phyloP scores from a whole-genome alignment of 1,140 invertebrate genomes.

The Drosophila mayri region DNA sequence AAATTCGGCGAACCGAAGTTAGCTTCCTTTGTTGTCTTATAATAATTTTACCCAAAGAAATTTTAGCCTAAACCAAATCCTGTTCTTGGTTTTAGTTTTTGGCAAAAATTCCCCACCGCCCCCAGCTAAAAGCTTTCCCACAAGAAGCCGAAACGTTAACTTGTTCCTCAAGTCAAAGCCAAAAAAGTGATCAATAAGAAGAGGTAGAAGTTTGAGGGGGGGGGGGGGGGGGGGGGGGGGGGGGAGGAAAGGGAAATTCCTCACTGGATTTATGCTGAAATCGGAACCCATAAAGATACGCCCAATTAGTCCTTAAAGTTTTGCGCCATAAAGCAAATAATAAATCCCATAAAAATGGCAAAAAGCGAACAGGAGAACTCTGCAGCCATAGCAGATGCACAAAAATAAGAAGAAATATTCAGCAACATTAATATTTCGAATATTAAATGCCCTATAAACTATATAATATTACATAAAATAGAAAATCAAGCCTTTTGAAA shows the following conservation, averaged over 20 bases:
- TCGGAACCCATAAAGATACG: slow-evolving; percentile 46
- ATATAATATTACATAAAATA: neutral
- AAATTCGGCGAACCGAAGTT: too few relatives aligned
- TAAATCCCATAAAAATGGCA: slow-evolving; percentile 40
- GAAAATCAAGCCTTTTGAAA: neutral
- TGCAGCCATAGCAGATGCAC: slow-evolving; percentile 4
- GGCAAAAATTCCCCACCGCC: neutral
- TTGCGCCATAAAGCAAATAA: slow-evolving; percentile 43
- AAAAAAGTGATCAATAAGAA: slow-evolving; percentile 24
- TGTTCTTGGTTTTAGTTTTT: slow-evolving; percentile 1
- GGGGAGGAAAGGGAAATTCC: neutral
- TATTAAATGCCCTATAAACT: neutral
- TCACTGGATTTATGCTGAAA: slow-evolving; percentile 30
- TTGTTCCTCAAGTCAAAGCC: slow-evolving; percentile 13
- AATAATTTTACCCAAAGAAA: neutral
- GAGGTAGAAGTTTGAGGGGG: too few relatives aligned
- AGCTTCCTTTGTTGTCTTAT: too few relatives aligned
- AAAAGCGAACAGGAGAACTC: slow-evolving; percentile 20
- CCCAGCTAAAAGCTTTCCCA: neutral
- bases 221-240: too few relatives aligned
- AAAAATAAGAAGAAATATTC: neutral
- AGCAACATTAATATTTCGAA: neutral
- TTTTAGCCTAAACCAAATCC: neutral
- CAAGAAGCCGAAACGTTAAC: slow-evolving; percentile 2
- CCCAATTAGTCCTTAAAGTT: slow-evolving; percentile 48